Evolutionary conservation across 2,888 invertebrate genomes (phyloP).

Genomic region (Eremobia ochroleuca): DNA sequence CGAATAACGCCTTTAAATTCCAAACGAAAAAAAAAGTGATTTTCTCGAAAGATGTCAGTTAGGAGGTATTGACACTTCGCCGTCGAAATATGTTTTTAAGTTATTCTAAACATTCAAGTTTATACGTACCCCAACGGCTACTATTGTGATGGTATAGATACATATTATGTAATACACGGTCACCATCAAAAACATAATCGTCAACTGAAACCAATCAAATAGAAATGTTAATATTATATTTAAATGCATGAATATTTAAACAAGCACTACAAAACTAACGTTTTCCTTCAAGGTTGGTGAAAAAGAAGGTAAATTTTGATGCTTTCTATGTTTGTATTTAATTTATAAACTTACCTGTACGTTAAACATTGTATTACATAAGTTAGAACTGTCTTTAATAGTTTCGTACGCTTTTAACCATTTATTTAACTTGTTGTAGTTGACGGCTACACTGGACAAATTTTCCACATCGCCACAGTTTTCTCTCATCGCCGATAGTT

Average conservation of each 20-base stretch:
- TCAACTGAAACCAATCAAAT: slow-evolving; percentile 68
- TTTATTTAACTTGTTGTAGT: slow-evolving; percentile 61
- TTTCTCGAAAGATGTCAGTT: too few relatives aligned
- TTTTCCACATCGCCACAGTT: neutral
- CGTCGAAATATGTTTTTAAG: neutral
- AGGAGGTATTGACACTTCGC: too few relatives aligned
- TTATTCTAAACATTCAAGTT: neutral
- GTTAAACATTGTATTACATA: slow-evolving; percentile 69
- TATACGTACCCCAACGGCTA: slow-evolving; percentile 64
- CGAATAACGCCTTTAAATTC: too few relatives aligned
- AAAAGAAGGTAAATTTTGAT: too few relatives aligned
- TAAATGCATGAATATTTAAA: slow-evolving; percentile 1
- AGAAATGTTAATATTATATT: neutral
- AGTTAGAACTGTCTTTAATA: slow-evolving; percentile 65
- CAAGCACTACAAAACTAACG: neutral
- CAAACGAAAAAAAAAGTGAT: too few relatives aligned
- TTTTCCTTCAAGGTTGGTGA: neutral
- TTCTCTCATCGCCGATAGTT: slow-evolving; percentile 16
- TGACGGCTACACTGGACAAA: neutral
- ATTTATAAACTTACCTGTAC: slow-evolving; percentile 63
- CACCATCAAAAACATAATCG: slow-evolving; percentile 66
- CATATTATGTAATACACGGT: slow-evolving; percentile 67
- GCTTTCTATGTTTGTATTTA: neutral
- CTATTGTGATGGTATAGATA: slow-evolving; percentile 57
- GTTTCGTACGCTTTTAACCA: slow-evolving; percentile 71